Percentiles rank a stretch among this genome's conserved stretches.
phyloP scores from a whole-genome alignment of 2,797 vertebrate genomes.

The Halcyon chelicuti region DNA sequence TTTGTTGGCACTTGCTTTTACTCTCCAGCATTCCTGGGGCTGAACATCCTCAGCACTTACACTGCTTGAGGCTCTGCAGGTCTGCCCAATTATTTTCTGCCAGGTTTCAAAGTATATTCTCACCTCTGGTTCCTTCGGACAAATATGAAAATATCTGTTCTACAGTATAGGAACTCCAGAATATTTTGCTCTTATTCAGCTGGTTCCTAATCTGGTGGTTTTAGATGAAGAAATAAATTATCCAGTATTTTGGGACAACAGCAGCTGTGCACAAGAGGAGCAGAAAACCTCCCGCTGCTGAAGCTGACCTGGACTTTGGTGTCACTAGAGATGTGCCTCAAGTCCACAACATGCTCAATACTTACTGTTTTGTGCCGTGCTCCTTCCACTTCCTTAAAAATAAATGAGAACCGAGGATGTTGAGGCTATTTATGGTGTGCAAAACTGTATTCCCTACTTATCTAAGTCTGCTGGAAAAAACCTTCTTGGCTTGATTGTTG shows the following conservation, averaged over 20 bases:
- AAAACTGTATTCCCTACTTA: conserved; percentile 5
- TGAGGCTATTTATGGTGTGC: neutral
- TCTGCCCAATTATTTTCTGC: neutral
- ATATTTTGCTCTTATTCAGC: neutral
- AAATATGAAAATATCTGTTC: neutral
- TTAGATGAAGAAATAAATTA: neutral
- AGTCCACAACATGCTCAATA: neutral
- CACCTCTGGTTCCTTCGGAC: neutral
- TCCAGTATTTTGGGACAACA: neutral
- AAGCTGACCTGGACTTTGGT: neutral
- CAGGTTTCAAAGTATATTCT: neutral
- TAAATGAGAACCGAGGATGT: neutral
- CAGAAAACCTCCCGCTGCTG: neutral
- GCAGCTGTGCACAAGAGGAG: neutral
- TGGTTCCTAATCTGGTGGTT: neutral
- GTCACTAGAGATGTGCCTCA: neutral
- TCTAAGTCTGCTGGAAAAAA: neutral
- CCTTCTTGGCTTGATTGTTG: neutral
- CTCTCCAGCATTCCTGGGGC: neutral
- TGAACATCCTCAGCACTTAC: neutral
- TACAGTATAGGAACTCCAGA: neutral
- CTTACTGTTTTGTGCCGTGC: neutral
- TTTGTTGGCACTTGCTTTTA: neutral
- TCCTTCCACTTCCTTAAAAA: neutral
- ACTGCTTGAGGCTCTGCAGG: neutral